phyloP scores from a whole-genome alignment of 2,113 vertebrate genomes.

The Ptychochromis oligacanthus region DNA sequence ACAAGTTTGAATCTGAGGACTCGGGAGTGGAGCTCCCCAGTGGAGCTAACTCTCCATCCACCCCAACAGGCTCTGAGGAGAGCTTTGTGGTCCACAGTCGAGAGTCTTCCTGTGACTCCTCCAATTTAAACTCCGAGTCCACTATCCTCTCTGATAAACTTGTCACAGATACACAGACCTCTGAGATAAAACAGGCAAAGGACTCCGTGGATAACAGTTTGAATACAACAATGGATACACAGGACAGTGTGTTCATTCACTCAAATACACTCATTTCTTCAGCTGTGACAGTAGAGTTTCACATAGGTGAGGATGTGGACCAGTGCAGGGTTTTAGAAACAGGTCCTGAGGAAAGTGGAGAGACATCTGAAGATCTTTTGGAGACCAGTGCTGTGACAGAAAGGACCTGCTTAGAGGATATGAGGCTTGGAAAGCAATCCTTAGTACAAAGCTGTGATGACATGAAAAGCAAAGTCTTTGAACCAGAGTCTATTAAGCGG shows the following conservation, averaged over 20 bases:
- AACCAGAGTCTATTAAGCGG: conserved; percentile 72
- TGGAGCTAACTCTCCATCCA: conserved; percentile 86
- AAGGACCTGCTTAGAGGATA: conserved; percentile 44
- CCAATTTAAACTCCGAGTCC: conserved; percentile 73
- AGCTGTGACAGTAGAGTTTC: conserved; percentile 9
- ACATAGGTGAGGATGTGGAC: conserved; percentile 28
- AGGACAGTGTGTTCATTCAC: neutral
- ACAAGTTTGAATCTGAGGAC: conserved; percentile 89
- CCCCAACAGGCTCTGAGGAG: conserved; percentile 83
- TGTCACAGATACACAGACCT: conserved; percentile 51
- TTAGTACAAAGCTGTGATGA: conserved; percentile 58
- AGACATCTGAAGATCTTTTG: conserved; percentile 24
- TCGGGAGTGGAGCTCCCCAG: conserved; percentile 88
- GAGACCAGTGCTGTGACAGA: conserved; percentile 20
- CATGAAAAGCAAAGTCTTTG: conserved; percentile 51
- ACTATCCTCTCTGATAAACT: conserved; percentile 60
- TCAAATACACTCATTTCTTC: conserved; percentile 25
- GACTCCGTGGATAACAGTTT: neutral
- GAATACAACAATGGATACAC: neutral
- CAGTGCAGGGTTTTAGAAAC: conserved; percentile 26
- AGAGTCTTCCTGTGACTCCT: conserved; percentile 85
- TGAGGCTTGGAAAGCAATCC: conserved; percentile 32
- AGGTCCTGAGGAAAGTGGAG: conserved; percentile 23
- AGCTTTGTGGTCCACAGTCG: conserved; percentile 88
- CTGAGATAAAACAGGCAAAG: conserved; percentile 60